phyloP scores from a whole-genome alignment of 1,140 invertebrate species.

The Phymastichus coffea region DNA sequence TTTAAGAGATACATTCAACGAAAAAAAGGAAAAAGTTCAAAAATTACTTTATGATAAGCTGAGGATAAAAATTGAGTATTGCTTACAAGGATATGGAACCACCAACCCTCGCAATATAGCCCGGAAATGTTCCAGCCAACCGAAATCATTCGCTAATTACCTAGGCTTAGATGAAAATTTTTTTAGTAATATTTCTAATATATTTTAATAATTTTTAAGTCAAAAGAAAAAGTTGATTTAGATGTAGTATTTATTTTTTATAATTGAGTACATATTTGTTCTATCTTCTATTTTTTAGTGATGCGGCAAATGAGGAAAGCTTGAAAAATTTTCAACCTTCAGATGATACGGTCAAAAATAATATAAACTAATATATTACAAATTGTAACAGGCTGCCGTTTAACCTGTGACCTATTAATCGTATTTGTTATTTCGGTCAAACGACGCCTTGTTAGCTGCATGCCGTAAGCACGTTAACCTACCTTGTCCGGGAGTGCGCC shows the following conservation, averaged over 20 bases:
- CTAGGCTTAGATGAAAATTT: neutral
- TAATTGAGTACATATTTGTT: neutral
- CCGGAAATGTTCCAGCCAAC: conserved; percentile 1
- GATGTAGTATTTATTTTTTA: neutral
- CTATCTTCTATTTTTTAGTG: neutral
- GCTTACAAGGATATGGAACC: conserved; percentile 7
- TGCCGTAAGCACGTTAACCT: too few species aligned
- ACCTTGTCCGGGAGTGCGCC: too few species aligned
- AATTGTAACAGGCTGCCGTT: too few species aligned
- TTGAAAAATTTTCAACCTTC: too few species aligned
- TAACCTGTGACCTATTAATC: too few species aligned
- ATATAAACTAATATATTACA: too few species aligned
- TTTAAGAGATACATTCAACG: neutral
- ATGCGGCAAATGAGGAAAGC: neutral
- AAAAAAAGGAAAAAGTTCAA: neutral
- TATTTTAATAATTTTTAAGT: conserved; percentile 3
- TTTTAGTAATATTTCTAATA: neutral
- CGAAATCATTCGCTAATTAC: neutral
- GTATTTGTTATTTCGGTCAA: too few species aligned
- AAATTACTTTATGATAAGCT: neutral
- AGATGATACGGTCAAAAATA: neutral
- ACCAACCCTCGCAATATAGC: conserved; percentile 5
- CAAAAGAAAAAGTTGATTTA: neutral
- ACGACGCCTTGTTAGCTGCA: too few species aligned
- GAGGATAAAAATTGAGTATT: neutral